Base-by-base conservation (phyloP, 2,888 invertebrate genomes). In the Octonoba sinensis region DNA sequence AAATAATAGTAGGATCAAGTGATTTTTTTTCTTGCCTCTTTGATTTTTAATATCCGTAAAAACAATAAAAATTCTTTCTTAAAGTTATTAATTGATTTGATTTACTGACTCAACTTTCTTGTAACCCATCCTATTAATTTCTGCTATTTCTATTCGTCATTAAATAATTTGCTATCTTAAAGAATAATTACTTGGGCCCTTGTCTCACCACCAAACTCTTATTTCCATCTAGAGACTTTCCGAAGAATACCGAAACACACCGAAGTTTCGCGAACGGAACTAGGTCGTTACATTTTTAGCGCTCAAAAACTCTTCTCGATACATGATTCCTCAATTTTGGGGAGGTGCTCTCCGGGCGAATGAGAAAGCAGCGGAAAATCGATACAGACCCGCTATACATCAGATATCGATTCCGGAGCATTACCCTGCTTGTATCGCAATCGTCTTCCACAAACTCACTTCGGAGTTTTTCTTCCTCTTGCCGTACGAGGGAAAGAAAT, bases 301-400 rank as follows among this genome's bases (percentile, higher is more conserved):
- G 15, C 51, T 47, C 27, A 51, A 46, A 57, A 46, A 27, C 18
- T 27, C 24, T 36, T 15, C 27, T 66, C 44, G 66, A 74, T 66
- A 74, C 74, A 74, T 74, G 57, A 57, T 74, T 74, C 66, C 74
- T 74, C 74, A 57, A 66, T 74, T 74, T 66, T 65, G 36, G 36
- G 36, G 8, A 36, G 36, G 36, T 36, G 36, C 56, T 66, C 65
- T 47, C n/a, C 57, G 51, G 27, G 44, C 60, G 54, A 57, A 71
- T 60, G 59, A 71, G 71, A 24, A 62, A 49, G 24, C 59, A 59
- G 22, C 36, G 60, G 51, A 60, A 36, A 71, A 71, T 71, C 71
- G 71, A 71, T 71, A 67, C 27, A 59, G 71, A 36, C 36, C 54
- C 11, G 54, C 54, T 54, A 54, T 54, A 44, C 65, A 74, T 74